phyloP scores from a whole-genome alignment of 2,113 vertebrate genomes.

The Egretta garzetta region DNA sequence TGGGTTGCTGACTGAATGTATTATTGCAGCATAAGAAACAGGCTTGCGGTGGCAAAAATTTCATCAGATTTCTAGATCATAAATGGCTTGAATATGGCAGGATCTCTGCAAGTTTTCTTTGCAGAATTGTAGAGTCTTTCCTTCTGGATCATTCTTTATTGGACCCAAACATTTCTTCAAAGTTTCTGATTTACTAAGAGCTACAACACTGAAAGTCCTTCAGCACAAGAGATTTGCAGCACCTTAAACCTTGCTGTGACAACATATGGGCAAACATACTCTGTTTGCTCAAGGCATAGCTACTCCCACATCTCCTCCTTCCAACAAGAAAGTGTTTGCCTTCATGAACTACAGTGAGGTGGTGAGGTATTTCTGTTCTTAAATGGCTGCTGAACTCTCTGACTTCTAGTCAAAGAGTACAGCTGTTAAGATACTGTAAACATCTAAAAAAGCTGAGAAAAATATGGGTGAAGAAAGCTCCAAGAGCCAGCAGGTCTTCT shows the following conservation, averaged over 20 bases:
- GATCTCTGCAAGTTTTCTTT: not conserved
- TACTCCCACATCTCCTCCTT: not conserved
- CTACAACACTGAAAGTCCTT: fast-evolving
- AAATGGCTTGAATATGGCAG: not conserved
- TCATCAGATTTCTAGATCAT: not conserved
- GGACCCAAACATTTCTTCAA: not conserved
- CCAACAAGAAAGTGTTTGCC: not conserved
- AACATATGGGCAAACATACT: not conserved
- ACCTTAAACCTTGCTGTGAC: not conserved
- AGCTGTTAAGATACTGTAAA: not conserved
- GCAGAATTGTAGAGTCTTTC: not conserved
- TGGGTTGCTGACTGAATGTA: not conserved
- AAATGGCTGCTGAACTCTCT: not conserved
- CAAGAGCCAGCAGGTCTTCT: not conserved
- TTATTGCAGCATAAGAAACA: not conserved
- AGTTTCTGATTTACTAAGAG: not conserved
- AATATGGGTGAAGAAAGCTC: fast-evolving
- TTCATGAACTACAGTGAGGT: not conserved
- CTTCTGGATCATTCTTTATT: not conserved
- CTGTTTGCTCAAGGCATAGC: not conserved
- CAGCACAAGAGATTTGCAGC: not conserved
- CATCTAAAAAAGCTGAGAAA: not conserved
- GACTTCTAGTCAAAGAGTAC: not conserved
- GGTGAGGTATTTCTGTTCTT: not conserved
- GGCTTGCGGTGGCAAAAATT: not conserved